Base-by-base conservation (phyloP, 1,140 invertebrate genomes). In the Danaus plexippus region DNA sequence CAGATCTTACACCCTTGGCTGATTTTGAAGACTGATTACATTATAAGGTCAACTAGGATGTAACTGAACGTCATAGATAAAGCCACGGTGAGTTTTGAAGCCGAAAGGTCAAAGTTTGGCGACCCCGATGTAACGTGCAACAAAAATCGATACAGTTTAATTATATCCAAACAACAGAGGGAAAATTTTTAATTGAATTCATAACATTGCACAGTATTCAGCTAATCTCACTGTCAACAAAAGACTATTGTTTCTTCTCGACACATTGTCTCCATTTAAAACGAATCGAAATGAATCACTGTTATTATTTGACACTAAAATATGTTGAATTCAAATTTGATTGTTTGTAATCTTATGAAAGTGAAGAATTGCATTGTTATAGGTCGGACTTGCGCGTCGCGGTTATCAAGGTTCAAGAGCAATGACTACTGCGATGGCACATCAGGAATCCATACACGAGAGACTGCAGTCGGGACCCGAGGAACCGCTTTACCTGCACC, bases 391-490 rank as follows among this genome's bases (percentile, higher is more conserved):
- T 71, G 69, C 69, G 73, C 68, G 74, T 78, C 70, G 74, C 61
- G 63, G 67, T 66, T 67, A 70, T 69, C 66, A 69, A 72, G 71
- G 75, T 71, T 72, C 67, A 69, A 74, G 67, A 84, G 84, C 78
- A 64, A 87, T 87, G 84, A 85, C 81, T 85, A 80, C 83, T 74
- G 74, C 84, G 73, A 87, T 87, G 84, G 82, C 82, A 54, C 84
- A 85, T 67, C 84, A 87, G 61, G 82, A 87, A 73, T 78, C 80
- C 51, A 79, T 85, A 67, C 84, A 87, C 61, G 84, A 87, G 73
- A 75, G 84, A 71, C 81, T 87, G 12, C 82, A 85, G 67, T 70
- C 79, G 22, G 69, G 74, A 43, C 63, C 76, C 6, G 84, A 82
- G 57, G 78, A 84, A 58, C 78, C 77, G 2, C 54, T 83, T 11